Percentiles rank a stretch among this genome's conserved stretches.
phyloP scores from a whole-genome alignment of 2,797 vertebrate species.

The Psittacula derbiana region DNA sequence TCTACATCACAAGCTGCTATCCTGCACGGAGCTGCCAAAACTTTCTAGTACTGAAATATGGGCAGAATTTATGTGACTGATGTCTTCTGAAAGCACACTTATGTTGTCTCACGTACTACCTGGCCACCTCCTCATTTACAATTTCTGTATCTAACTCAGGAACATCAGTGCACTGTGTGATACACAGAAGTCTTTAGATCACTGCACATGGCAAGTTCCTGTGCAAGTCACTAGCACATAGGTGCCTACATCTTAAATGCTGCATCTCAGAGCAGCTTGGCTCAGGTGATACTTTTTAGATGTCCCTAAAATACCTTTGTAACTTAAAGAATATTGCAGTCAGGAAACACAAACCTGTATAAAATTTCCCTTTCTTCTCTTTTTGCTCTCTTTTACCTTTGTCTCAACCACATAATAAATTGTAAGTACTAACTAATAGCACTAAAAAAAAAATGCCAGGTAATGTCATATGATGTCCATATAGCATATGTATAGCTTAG shows the following conservation, averaged over 20 bases:
- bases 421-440: not conserved
- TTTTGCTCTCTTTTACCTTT: not conserved
- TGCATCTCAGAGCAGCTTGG: not conserved
- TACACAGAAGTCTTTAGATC: not conserved
- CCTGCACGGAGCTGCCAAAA: not conserved
- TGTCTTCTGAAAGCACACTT: accelerated
- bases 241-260: not conserved
- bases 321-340: not conserved
- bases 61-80: not conserved
- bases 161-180: too few species aligned
- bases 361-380: not conserved
- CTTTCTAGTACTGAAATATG: not conserved
- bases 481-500: not conserved
- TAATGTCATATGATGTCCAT: not conserved
- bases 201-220: not conserved
- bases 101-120: not conserved
- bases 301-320: not conserved
- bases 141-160: not conserved
- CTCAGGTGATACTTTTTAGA: not conserved
- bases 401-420: not conserved
- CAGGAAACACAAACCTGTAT: not conserved
- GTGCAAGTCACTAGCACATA: not conserved
- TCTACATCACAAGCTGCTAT: not conserved
- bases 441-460: not conserved
- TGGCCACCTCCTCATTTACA: not conserved